Evolutionary conservation across 2,797 vertebrate species (phyloP), one percentile per base, ranked within the genome.

Genomic region (Anguilla marmorata): DNA sequence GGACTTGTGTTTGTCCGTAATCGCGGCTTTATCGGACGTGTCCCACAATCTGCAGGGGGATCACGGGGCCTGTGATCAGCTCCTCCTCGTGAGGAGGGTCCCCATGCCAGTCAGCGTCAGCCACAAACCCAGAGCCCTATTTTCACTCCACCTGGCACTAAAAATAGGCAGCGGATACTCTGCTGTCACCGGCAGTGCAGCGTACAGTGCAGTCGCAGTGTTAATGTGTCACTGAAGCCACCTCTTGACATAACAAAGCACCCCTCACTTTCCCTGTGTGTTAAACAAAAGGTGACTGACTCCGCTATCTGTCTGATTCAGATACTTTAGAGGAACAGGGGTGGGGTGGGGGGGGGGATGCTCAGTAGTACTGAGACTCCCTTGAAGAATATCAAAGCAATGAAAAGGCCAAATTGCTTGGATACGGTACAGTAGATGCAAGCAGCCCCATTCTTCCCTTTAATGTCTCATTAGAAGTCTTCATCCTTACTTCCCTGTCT

Each of bases 311-410:
- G 37, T 41, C n/a, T 37, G 37, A 54, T 84, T 45, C 84, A 87
- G 89, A 86, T 84, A 85, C 89, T 86, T 86, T 24, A 52, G 63
- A 27, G 83, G 63, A 50, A 86, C 12, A 3, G 33, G 27, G 37
- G 37, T 11, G 8, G 12, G 72, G 72, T 0, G 66, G n/a, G 66
- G 66, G 4, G 14, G 66, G n/a, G 66, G 66, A 11, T 52, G 50
- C 24, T 72, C 9, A 27, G 33, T 37, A 41, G 30, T 41, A 76
- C 86, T 83, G 85, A 88, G 84, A 14, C 41, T 4, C 30, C 84
- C 27, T 85, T 86, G 50, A 85, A 74, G 79, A 88, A 87, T 63
- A 56, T 82, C 82, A 83, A 87, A 88, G 76, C 87, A 88, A 90
- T 63, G 48, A 33, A 37, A 76, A 86, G 12, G 45, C 72, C 60